phyloP scores from a whole-genome alignment of 2,888 invertebrate genomes.

The Ceraclea dissimilis region DNA sequence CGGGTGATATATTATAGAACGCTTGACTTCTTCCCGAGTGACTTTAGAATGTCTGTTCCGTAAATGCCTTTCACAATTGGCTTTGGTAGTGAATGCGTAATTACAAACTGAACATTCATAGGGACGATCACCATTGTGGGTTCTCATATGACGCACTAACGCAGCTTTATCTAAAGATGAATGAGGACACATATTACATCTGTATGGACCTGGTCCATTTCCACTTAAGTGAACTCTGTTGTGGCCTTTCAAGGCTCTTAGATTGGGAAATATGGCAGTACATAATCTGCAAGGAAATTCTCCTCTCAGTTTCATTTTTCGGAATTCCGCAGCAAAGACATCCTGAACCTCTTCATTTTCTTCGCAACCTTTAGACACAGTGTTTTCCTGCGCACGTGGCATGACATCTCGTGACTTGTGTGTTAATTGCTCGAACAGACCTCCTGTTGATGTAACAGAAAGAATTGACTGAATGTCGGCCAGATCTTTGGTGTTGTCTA shows the following conservation, averaged over 20 bases:
- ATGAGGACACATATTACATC: conserved; percentile 90
- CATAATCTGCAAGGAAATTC: conserved; percentile 90
- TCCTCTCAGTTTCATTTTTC: conserved; percentile 83
- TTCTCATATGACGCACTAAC: conserved; percentile 83
- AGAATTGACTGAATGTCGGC: conserved; percentile 83
- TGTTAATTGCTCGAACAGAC: conserved; percentile 56
- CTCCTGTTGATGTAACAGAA: conserved; percentile 64
- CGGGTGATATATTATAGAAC: conserved; percentile 79
- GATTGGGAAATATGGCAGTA: conserved; percentile 77
- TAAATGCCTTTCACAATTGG: conserved; percentile 92
- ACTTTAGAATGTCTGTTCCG: conserved; percentile 84
- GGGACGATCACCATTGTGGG: conserved; percentile 92
- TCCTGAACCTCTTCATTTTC: conserved; percentile 74
- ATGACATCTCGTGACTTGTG: conserved; percentile 40
- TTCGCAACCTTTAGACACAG: conserved; percentile 39
- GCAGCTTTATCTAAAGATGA: conserved; percentile 86
- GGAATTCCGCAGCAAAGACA: conserved; percentile 73
- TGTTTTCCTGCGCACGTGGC: conserved; percentile 43
- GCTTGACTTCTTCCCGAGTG: conserved; percentile 81
- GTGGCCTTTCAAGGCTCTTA: conserved; percentile 85
- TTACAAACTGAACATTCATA: conserved; percentile 93
- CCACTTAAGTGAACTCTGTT: conserved; percentile 78
- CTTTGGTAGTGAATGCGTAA: conserved; percentile 94
- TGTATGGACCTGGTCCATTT: conserved; percentile 71
- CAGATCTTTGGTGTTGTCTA: conserved; percentile 62